Evolutionary conservation across 2,113 vertebrate species (phyloP), one percentile per base, ranked within the genome.

Genomic region (Perca fluviatilis): DNA sequence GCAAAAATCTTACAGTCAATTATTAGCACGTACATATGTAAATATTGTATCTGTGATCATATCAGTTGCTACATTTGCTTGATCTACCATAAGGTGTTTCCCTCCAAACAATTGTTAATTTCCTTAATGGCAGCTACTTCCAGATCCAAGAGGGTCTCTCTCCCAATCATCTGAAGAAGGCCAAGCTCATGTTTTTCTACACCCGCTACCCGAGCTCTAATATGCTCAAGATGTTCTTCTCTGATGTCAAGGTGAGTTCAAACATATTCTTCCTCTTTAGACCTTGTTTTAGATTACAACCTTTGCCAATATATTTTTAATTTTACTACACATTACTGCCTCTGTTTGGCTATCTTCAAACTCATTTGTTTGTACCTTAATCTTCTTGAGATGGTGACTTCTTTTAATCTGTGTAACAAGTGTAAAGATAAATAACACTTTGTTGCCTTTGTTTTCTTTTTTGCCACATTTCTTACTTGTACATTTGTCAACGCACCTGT

Each of bases 161-260:
- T 71, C 98, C 98, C 57, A 99, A 98, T 92, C 98, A 99, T 92
- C 96, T 99, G 96, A 99, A 99, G 96, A 99, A 99, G 95, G 98
- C 98, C 92, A 99, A 99, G 94, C 97, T 99, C 86, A 99, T 99
- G 98, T 99, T 99, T 96, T 99, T 99, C 96, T 99, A 99, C 91
- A 97, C 97, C 81, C 96, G 98, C 84, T 99, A 99, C 91, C 98
- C 98, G 79, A 99, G 98, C 95, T 99, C 98, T 86, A 99, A 99
- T 89, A 99, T 99, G 98, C 96, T 99, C 91, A 99, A 99, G 96
- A 99, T 98, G 91, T 99, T 96, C 96, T 99, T 99, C 96, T 98
- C 98, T 36, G 98, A 99, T 18, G 98, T 99, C 74, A 99, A 99
- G 98, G 98, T 99, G 96, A 97, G 98, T 76, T 18, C 6, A 50